Conservation (phyloP, 2,888 invertebrate genomes). For the Thera britannica region DNA sequence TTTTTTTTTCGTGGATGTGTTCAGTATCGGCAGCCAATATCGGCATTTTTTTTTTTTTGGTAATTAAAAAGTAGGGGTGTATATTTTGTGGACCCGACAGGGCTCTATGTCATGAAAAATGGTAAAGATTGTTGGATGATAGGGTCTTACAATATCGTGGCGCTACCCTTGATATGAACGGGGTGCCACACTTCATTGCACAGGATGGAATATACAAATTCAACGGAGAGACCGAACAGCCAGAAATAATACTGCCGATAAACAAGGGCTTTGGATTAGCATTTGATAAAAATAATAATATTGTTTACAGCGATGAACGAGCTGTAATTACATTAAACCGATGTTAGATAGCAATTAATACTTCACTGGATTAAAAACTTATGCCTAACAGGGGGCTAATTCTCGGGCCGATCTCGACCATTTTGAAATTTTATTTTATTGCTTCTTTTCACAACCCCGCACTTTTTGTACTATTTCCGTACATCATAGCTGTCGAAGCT, state of each 20-base stretch:
- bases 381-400: too few species aligned
- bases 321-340: conserved; percentile 57
- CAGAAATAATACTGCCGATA: conserved; percentile 50
- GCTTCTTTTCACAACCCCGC: too few species aligned
- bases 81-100: conserved; percentile 57
- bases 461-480: too few species aligned
- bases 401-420: too few species aligned
- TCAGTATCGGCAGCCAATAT: too few species aligned
- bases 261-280: conserved; percentile 63
- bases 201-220: conserved; percentile 62
- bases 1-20: too few species aligned
- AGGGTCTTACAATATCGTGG: conserved; percentile 57
- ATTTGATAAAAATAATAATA: conserved; percentile 64
- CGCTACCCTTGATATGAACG: conserved; percentile 53
- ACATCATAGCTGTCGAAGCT: too few species aligned
- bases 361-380: background rate
- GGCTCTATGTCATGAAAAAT: conserved; percentile 53
- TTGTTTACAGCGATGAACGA: conserved; percentile 63
- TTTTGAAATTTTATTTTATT: too few species aligned
- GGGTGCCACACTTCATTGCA: conserved; percentile 57
- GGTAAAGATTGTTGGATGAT: conserved; percentile 49
- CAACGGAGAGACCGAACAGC: conserved; percentile 47
- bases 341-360: conserved; percentile 21
- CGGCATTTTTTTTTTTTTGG: too few species aligned
- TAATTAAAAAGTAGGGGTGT: too few species aligned